These are phyloP conservation scores for Melipona quadrifasciata DNA, from an alignment of 1,140 invertebrate genomes.

Conservation along the genomic window DNA sequence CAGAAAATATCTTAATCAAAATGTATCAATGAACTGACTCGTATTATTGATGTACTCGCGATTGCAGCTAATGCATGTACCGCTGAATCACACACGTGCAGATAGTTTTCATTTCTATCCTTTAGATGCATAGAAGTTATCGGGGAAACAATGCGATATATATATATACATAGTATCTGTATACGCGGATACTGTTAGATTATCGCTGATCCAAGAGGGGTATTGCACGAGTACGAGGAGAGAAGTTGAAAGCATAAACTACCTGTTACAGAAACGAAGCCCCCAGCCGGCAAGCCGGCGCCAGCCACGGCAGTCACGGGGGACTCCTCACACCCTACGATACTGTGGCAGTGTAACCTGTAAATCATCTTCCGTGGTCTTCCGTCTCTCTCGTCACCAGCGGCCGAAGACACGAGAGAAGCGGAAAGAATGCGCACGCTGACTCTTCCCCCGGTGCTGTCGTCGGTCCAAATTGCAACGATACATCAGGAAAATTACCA, in stretches of 20 bases:
- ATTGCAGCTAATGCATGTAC: conserved; percentile 50
- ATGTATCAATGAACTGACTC: conserved; percentile 26
- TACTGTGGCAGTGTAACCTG: conserved; percentile 98
- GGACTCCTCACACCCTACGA: conserved; percentile 96
- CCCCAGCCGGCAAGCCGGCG: conserved; percentile 85
- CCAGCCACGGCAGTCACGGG: conserved; percentile 86
- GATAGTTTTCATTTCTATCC: conserved; percentile 17
- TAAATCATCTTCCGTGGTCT: conserved; percentile 82
- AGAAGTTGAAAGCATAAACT: conserved; percentile 26
- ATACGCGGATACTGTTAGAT: conserved; percentile 2
- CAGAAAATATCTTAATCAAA: conserved; percentile 29
- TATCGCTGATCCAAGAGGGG: not conserved
- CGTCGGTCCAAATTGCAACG: conserved; percentile 71
- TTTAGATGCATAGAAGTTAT: conserved; percentile 1
- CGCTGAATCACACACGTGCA: conserved; percentile 8
- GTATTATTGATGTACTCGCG: conserved; percentile 20
- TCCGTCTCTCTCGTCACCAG: conserved; percentile 61
- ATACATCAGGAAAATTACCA: conserved; percentile 66
- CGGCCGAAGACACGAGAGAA: conserved; percentile 60
- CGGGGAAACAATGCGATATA: not conserved
- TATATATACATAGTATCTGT: conserved; percentile 10
- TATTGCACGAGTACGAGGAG: not conserved
- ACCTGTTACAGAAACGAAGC: conserved; percentile 91
- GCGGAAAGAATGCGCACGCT: conserved; percentile 63
- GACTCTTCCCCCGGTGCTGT: conserved; percentile 68